phyloP scores from a whole-genome alignment of 2,888 invertebrate species.

The Blera fallax region DNA sequence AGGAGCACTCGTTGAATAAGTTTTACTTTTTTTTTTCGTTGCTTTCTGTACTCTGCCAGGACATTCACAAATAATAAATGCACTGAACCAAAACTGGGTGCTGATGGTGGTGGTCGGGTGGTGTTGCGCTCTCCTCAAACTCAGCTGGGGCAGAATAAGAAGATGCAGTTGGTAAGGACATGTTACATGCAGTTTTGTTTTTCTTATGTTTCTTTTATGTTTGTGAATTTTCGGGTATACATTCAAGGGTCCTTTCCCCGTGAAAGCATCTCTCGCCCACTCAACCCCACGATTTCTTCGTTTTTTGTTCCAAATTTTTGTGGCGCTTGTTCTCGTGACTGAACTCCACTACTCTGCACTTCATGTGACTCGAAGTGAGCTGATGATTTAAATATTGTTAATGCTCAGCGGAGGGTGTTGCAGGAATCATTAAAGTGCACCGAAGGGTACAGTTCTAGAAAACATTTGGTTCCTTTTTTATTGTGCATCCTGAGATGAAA shows the following conservation, averaged over 20 bases:
- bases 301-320: constrained; percentile 30
- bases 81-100: constrained; percentile 57
- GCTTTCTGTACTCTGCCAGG: constrained; percentile 39
- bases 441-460: constrained; percentile 2
- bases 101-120: background rate
- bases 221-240: constrained; percentile 44
- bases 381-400: constrained; percentile 44
- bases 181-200: constrained; percentile 35
- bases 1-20: constrained; percentile 60
- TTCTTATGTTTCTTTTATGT: constrained; percentile 19
- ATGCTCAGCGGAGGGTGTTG: constrained; percentile 34
- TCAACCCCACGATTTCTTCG: background rate
- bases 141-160: constrained; percentile 16
- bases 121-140: background rate
- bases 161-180: constrained; percentile 34
- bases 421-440: constrained; percentile 28
- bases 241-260: constrained; percentile 35
- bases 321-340: background rate
- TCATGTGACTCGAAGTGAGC: constrained; percentile 10
- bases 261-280: constrained; percentile 21
- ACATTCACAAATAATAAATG: constrained; percentile 69
- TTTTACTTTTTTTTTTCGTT: constrained; percentile 42
- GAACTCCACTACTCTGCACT: background rate
- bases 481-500: background rate
- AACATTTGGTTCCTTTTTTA: background rate